Evolutionary conservation across 2,797 vertebrate genomes (phyloP), one percentile per base, ranked within the genome.

Genomic region (Argyrosomus regius): DNA sequence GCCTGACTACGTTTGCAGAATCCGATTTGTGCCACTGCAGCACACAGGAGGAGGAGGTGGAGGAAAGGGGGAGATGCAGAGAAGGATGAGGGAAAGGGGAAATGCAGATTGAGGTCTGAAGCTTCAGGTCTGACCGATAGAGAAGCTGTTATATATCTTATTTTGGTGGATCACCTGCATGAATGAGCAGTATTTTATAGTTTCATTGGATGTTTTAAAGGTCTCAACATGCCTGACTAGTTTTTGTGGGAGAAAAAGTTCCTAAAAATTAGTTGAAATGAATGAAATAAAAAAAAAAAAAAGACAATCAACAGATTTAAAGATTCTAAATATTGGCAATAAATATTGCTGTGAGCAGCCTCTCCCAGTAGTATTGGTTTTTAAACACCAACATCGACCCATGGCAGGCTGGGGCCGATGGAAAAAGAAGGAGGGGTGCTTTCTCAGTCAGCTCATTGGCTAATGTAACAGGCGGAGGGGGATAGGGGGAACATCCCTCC

Each of bases 1-100:
- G 0, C 28, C 65, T 22, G 12, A 28, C 63, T 48, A 28, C 7
- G 48, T 64, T 46, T 58, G 59, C 75, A 65, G 75, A 52, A 75
- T 80, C 64, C 53, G 57, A 60, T 79, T 77, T 80, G 85, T 78
- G 78, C 70, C 81, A 80, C 68, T 89, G 89, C 89, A 86, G 83
- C 74, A 85, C 26, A 41, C 67, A 69, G 10, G 31, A 75, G 54
- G 18, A 49, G 41, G 54, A 66, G 45, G 28, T 48, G 56, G 70
- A 46, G 31, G 54, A 43, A 14, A 46, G 14, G n/a, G 43, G 12
- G 20, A 31, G 45, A 17, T 46, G 61, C 10, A 5, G 31, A 18
- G 49, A 3, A 11, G 3, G 46, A 64, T 4, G 35, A 22, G 52
- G 48, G 49, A 22, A 0, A n/a, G 20, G 14, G 5, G 22, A 75